Evolutionary conservation across 2,113 vertebrate genomes (phyloP), one percentile per base, ranked within the genome.

Genomic region (Pionites leucogaster): DNA sequence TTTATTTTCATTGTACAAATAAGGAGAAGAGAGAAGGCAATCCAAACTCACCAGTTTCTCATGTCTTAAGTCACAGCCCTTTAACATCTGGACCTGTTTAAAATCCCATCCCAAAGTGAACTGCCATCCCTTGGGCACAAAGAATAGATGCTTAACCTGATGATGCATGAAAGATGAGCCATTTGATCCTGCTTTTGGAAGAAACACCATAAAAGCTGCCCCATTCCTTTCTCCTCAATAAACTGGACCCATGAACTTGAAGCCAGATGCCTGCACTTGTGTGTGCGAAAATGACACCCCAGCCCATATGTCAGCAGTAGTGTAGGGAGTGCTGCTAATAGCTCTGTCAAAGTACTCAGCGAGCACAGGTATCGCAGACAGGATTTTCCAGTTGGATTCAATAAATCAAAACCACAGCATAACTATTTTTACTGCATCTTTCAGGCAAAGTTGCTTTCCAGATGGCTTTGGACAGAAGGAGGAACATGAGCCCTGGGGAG

Each of bases 361-460:
- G 11, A 42, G 53, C 18, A 19, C 84, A 84, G 87, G 72, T 64
- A 90, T 11, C 9, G 5, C 49, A 42, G 41, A 4, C 49, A 76
- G 72, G 52, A 3, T 5, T 33, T 44, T 64, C 92, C 95, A 64
- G 44, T 44, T 75, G 94, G 64, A 41, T 70, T 35, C 88, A 4
- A 50, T 92, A 86, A 92, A 97, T 94, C 96, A 95, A 14, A 89
- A 35, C 67, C 71, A 23, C 62, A 41, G 88, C 74, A 59, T 83
- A 49, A 78, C 50, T 44, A 22, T 18, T 95, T 82, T 52, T 27
- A 49, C 70, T 46, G 71, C 20, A 11, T 39, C 90, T 52, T 69
- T 82, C 86, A 46, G 35, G 65, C 83, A 91, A 93, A 64, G 33
- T 49, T 22, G 75, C 77, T 82, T 89, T 62, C 91, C 91, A 82